Percentiles rank a stretch among this genome's conserved stretches.
These are phyloP conservation scores for Spinus pinus DNA, from an alignment of 2,797 vertebrate genomes.

Conservation along the genomic window DNA sequence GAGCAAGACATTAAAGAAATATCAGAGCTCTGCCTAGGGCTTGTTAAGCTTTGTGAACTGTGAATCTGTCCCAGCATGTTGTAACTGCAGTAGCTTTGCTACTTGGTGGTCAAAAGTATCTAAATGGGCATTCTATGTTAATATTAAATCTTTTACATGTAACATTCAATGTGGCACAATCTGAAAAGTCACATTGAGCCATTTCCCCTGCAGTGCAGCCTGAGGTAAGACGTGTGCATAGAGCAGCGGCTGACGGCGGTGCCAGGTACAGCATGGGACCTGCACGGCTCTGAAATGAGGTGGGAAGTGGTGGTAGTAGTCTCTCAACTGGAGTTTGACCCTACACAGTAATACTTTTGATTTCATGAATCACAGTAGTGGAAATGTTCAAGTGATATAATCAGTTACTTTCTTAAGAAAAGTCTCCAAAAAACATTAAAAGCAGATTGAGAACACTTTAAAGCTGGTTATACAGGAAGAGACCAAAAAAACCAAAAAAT, in stretches of 20 bases:
- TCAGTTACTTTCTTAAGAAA: background rate
- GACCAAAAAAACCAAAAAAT: background rate
- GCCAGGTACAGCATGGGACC: background rate
- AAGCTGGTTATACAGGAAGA: accelerated
- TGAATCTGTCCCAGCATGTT: background rate
- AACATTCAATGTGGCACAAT: background rate
- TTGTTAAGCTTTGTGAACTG: background rate
- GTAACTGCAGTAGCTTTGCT: background rate
- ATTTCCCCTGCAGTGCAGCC: background rate
- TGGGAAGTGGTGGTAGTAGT: background rate
- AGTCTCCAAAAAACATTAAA: background rate
- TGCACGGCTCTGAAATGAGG: background rate
- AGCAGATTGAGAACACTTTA: background rate
- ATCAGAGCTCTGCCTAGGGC: background rate
- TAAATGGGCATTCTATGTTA: background rate
- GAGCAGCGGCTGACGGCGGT: accelerated
- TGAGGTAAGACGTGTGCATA: accelerated
- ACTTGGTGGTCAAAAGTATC: background rate
- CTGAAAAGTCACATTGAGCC: background rate
- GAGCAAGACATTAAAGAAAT: background rate
- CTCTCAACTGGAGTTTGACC: background rate
- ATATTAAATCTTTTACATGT: background rate
- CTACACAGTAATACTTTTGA: background rate
- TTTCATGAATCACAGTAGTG: background rate
- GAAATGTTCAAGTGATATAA: background rate